Conservation (phyloP, 2,797 vertebrate genomes). For the Natrix natrix region DNA sequence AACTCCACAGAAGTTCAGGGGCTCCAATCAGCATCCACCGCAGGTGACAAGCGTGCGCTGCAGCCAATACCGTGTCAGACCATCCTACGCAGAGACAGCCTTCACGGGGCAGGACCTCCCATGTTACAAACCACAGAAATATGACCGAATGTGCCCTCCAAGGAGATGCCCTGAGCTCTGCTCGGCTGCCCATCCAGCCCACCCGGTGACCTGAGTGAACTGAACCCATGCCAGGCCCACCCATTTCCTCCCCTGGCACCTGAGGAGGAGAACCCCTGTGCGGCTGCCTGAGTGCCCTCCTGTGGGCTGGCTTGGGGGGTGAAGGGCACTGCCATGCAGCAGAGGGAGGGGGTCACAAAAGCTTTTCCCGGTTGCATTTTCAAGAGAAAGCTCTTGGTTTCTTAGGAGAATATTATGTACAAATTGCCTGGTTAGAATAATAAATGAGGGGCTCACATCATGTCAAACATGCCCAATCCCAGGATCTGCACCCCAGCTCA, state of each 20-base stretch:
- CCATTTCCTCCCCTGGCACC: background rate
- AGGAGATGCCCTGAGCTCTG: background rate
- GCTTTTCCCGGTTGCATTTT: slow-evolving; percentile 46
- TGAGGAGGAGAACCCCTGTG: background rate
- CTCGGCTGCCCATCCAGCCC: too few relatives aligned
- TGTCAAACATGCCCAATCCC: slow-evolving; percentile 53
- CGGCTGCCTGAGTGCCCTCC: background rate
- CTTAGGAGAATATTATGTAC: slow-evolving; percentile 58
- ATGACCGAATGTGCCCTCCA: background rate
- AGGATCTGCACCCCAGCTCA: slow-evolving; percentile 60
- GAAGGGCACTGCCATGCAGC: slow-evolving; percentile 27
- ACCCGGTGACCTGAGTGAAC: background rate
- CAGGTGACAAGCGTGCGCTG: rapidly evolving
- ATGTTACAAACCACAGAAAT: background rate
- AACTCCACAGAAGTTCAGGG: background rate
- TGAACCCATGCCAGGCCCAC: background rate
- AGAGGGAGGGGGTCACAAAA: slow-evolving; percentile 40
- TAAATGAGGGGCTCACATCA: slow-evolving; percentile 50
- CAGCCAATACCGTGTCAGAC: background rate
- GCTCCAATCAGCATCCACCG: too few relatives aligned
- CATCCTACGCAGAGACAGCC: too few relatives aligned
- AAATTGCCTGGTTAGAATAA: slow-evolving; percentile 64
- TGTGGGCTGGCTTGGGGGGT: background rate
- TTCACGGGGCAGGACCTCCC: rapidly evolving
- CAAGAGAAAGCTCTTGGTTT: slow-evolving; percentile 36